Evolutionary conservation across 2,888 invertebrate genomes (phyloP).

Genomic region (Notodonta dromedarius): DNA sequence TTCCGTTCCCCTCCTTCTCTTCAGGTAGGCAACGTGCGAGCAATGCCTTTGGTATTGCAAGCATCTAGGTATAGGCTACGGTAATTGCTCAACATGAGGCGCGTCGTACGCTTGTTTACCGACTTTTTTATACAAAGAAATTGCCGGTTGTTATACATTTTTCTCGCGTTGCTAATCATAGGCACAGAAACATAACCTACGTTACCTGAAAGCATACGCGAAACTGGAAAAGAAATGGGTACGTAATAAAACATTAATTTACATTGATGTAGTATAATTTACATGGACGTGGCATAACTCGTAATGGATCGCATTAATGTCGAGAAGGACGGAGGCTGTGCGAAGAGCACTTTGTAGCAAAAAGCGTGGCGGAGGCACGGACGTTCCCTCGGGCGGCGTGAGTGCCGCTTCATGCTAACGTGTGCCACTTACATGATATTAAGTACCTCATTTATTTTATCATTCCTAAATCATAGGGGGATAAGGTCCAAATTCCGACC

Average conservation of each 20-base stretch:
- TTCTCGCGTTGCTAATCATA: too few species aligned
- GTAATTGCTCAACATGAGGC: too few species aligned
- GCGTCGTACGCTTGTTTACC: too few species aligned
- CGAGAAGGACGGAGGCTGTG: conserved; percentile 45
- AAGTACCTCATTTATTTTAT: conserved; percentile 9
- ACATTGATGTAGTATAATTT: conserved; percentile 12
- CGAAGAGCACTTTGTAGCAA: conserved; percentile 58
- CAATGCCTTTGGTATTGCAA: too few species aligned
- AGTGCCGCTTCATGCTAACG: conserved; percentile 46
- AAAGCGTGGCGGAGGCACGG: conserved; percentile 57
- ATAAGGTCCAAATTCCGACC: too few species aligned
- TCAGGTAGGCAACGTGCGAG: too few species aligned
- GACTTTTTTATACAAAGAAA: too few species aligned
- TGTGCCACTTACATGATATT: conserved; percentile 19
- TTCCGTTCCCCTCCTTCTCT: too few species aligned
- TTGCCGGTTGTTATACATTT: too few species aligned
- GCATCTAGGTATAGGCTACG: too few species aligned
- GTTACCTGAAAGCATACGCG: background rate
- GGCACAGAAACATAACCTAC: too few species aligned
- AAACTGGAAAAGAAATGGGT: background rate
- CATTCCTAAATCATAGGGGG: too few species aligned
- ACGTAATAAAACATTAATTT: conserved; percentile 52
- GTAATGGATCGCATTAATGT: conserved; percentile 71
- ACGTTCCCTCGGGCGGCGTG: conserved; percentile 41
- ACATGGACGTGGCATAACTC: conserved; percentile 56